Evolutionary conservation across 2,797 vertebrate genomes (phyloP), one percentile per base, ranked within the genome.

Genomic region (Protonibea diacanthus): DNA sequence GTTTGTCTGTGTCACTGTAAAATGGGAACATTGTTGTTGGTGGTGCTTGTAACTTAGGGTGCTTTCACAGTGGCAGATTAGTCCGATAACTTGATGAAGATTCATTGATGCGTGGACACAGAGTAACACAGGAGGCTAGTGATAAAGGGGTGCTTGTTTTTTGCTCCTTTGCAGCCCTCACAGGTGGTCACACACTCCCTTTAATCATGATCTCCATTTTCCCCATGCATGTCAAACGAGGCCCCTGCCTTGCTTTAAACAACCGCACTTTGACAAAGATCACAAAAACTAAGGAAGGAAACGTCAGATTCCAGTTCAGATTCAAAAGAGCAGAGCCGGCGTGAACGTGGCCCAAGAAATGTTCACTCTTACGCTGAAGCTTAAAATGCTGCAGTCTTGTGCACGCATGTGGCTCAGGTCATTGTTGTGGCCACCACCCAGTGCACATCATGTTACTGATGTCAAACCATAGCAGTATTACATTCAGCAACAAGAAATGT

Each of bases 401-500:
- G 25, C 8, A 29, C 45, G 5, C 4, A 1, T 3, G 20, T n/a
- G 18, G 18, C 11, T 61, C n/a, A n/a, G 40, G 23, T 53, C 17
- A 23, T 29, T 33, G 9, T n/a, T 51, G 7, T 21, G 48, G 18
- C 23, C 20, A 33, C 7, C 7, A 14, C 20, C 53, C 45, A 17
- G 57, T 60, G 40, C 10, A 18, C 5, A 7, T 25, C 17, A 45
- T 25, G 53, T 62, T n/a, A 21, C 29, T 21, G 11, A n/a, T n/a
- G 25, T 74, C 69, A 48, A 52, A 77, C 65, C 57, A 25, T 20
- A 45, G 44, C 76, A 82, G 79, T 82, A 63, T 84, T 83, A 42
- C 18, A n/a, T 49, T 55, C 18, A 33, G 29, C 12, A 10, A 33
- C 4, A 23, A 69, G 17, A n/a, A 45, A 60, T 38, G 23, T 44